Conservation (phyloP, 2,888 invertebrate genomes). For the Homarus gammarus region DNA sequence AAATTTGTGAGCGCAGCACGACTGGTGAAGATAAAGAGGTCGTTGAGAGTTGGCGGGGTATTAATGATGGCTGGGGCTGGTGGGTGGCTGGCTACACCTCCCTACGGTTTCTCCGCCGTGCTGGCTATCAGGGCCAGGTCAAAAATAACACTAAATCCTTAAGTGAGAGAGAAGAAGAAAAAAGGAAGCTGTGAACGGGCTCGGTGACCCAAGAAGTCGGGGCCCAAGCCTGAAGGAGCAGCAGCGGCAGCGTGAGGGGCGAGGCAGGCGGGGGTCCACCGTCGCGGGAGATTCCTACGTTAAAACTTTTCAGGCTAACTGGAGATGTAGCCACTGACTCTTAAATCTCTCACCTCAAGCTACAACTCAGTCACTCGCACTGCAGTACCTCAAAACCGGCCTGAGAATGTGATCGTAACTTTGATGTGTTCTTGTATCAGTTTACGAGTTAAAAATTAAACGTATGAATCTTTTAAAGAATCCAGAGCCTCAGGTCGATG, state of each 20-base stretch:
- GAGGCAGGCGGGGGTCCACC: neutral
- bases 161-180: neutral
- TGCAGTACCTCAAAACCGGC: no score
- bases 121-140: conserved; percentile 1
- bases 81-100: neutral
- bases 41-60: neutral
- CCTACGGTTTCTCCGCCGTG: conserved; percentile 21
- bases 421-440: no score
- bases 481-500: no score
- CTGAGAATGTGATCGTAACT: no score
- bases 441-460: no score
- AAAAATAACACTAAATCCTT: neutral
- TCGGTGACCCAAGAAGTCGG: conserved; percentile 7
- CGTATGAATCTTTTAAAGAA: no score
- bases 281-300: no score
- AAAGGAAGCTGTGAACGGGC: neutral
- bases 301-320: no score
- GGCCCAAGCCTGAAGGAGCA: neutral
- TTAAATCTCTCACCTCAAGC: no score
- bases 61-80: no score
- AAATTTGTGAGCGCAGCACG: neutral
- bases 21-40: neutral
- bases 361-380: no score
- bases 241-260: neutral
- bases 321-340: no score